phyloP scores from a whole-genome alignment of 2,797 vertebrate species.

The Mycteria americana region DNA sequence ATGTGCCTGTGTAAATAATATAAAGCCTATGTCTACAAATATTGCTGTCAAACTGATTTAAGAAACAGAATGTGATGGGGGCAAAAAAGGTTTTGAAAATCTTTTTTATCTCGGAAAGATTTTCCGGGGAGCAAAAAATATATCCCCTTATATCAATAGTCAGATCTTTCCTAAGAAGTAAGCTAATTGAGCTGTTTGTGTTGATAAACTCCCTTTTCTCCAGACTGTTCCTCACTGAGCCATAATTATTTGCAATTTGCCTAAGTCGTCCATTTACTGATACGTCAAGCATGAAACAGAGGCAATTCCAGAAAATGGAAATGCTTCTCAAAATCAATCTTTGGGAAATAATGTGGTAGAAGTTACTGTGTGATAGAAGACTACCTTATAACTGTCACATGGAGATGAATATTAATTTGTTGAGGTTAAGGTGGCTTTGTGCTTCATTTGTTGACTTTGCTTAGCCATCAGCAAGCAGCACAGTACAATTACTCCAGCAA shows the following conservation, averaged over 20 bases:
- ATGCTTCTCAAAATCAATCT: slow-evolving; percentile 89
- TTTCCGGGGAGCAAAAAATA: slow-evolving; percentile 64
- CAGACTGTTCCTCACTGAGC: slow-evolving; percentile 91
- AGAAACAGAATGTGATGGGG: background rate
- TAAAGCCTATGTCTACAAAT: background rate
- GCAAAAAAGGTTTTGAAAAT: slow-evolving; percentile 20
- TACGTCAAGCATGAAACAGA: slow-evolving; percentile 99
- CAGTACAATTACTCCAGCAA: slow-evolving; percentile 79
- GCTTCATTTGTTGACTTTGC: slow-evolving; percentile 86
- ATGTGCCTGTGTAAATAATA: background rate
- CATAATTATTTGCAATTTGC: slow-evolving; percentile 99
- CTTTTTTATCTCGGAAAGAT: slow-evolving; percentile 23
- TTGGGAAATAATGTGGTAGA: slow-evolving; percentile 91
- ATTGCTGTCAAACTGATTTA: slow-evolving; percentile 49
- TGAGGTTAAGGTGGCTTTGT: slow-evolving; percentile 83
- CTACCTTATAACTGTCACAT: slow-evolving; percentile 87
- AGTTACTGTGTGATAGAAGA: slow-evolving; percentile 88
- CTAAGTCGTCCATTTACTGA: slow-evolving; percentile 99
- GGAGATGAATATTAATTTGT: slow-evolving; percentile 89
- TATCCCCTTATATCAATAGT: slow-evolving; percentile 81
- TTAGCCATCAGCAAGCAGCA: slow-evolving; percentile 82
- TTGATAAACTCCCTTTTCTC: slow-evolving; percentile 90
- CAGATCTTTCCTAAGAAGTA: slow-evolving; percentile 91
- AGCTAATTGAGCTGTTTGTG: slow-evolving; percentile 98
- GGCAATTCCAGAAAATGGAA: slow-evolving; percentile 99